Conservation (phyloP, 92 coral and sea anemone species). For the Parazoanthus atlanticus region DNA sequence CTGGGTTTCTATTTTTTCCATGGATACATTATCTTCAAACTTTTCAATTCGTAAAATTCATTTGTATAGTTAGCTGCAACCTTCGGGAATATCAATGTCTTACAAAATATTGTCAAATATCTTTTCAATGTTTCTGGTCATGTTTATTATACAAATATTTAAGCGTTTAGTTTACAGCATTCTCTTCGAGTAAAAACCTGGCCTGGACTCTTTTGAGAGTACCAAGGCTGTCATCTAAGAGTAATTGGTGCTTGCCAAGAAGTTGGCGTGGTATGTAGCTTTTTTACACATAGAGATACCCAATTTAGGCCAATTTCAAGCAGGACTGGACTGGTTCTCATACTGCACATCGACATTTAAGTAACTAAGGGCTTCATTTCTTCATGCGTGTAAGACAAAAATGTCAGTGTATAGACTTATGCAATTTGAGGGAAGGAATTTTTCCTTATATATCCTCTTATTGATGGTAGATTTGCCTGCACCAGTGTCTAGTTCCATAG, state of each 20-base stretch:
- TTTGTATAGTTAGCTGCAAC: too few species aligned
- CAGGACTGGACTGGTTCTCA: slow-evolving; percentile 22
- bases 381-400: slow-evolving; percentile 40
- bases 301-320: not conserved
- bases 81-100: too few species aligned
- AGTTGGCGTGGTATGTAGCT: not conserved
- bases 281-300: slow-evolving; percentile 2
- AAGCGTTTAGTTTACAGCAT: not conserved
- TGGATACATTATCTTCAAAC: too few species aligned
- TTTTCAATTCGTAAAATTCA: too few species aligned
- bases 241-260: not conserved
- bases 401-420: not conserved
- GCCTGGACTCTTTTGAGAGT: not conserved
- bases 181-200: not conserved
- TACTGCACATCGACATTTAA: slow-evolving; percentile 35
- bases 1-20: too few species aligned
- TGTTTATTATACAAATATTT: too few species aligned
- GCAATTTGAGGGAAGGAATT: not conserved
- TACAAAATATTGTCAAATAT: too few species aligned
- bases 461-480: slow-evolving; percentile 40
- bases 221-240: not conserved
- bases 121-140: too few species aligned
- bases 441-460: slow-evolving; percentile 26
- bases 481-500: slow-evolving; percentile 30
- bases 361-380: slow-evolving; percentile 51